These are phyloP conservation scores for Kryptolebias marmoratus DNA, from an alignment of 2,113 vertebrate species.

Conservation along the genomic window DNA sequence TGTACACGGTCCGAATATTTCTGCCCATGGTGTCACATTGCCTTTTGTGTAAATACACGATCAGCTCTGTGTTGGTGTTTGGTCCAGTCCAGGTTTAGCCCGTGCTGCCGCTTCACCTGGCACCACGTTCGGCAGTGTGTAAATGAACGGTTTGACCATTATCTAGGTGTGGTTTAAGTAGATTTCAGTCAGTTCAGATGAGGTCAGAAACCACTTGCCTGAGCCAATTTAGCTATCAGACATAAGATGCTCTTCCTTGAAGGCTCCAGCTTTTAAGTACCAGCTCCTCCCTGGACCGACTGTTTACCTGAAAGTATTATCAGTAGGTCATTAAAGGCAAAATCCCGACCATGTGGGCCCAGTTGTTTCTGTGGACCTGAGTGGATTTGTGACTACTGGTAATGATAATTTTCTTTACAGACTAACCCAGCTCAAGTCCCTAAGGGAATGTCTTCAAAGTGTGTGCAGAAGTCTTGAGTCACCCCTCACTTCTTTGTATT, in stretches of 20 bases:
- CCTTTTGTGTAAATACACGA: neutral
- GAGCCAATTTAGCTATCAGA: conserved; percentile 23
- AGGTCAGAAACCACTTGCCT: conserved; percentile 8
- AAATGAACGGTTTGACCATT: conserved; percentile 11
- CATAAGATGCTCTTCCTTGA: conserved; percentile 37
- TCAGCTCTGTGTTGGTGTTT: neutral
- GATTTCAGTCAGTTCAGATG: conserved; percentile 35
- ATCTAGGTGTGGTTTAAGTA: conserved; percentile 38
- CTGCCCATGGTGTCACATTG: neutral
- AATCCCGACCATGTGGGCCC: neutral
- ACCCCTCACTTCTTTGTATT: too few species aligned
- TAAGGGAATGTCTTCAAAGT: neutral
- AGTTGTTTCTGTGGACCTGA: neutral
- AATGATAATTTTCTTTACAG: neutral
- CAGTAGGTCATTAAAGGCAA: neutral
- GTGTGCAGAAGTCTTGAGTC: too few species aligned
- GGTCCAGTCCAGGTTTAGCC: neutral
- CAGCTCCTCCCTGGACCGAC: neutral
- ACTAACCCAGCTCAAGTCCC: neutral
- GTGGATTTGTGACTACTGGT: neutral
- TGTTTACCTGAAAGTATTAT: neutral
- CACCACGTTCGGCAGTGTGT: conserved; percentile 13
- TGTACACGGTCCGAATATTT: too few species aligned
- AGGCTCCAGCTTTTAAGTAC: conserved; percentile 9
- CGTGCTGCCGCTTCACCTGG: neutral